Base-by-base conservation (phyloP, 2,113 vertebrate genomes). In the Cyrtonyx montezumae region DNA sequence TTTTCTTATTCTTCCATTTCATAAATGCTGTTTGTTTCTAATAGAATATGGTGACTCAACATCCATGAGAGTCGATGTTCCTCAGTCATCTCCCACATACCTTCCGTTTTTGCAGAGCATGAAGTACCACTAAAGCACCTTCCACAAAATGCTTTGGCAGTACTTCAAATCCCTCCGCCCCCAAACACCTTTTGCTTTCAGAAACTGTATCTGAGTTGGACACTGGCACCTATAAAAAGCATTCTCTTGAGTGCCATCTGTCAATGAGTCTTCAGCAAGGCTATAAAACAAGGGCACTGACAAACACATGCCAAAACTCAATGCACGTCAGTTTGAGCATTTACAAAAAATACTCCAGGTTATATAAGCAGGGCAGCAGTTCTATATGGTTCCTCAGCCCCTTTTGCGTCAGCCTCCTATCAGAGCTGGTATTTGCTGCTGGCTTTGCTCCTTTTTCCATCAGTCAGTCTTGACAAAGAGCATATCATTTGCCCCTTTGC, bases 141-240 rank as follows among this genome's bases (percentile, higher is more conserved):
- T 95, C 95, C 93, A 93, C 84, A 95, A 94, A 97, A 97, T 32
- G 46, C 18, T 95, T 91, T 83, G 84, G 84, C 88, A 94, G 83
- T 69, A 61, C 28, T 25, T 86, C 65, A 96, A 84, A 96, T 91
- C 58, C 70, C 94, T 96, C 95, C 92, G 84, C 70, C 85, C 79
- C 87, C 92, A 96, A 93, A 85, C 91, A 93, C 82, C 93, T 92
- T 96, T 93, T 93, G 37, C 79, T 96, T 96, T 96, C 90, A 87
- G 84, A 95, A 96, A 93, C 81, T 84, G 20, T 74, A 90, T 90
- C 26, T 43, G 93, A 83, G 46, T 93, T 5, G 88, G 95, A 94
- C 88, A 70, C 84, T 65, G 82, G 71, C 76, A 90, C 79, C 96
- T 97, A 93, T 96, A 97, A 98, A 97, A 97, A 97, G 95, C 90